These are phyloP conservation scores for Sarcophaga caerulescens DNA, from an alignment of 2,888 invertebrate genomes.

Conservation along the genomic window DNA sequence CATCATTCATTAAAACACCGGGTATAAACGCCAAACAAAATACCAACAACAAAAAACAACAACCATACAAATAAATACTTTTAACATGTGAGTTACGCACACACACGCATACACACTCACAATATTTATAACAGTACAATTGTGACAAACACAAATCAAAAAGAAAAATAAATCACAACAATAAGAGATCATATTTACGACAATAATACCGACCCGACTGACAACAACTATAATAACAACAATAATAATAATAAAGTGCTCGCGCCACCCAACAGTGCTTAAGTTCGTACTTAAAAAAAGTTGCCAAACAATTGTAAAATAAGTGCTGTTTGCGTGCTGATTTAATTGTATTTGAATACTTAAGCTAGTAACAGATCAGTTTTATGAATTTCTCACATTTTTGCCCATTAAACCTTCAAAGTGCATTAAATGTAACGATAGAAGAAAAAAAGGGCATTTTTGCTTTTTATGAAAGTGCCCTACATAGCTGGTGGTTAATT, in stretches of 20 bases:
- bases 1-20: not conserved
- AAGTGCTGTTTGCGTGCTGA: not conserved
- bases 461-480: not conserved
- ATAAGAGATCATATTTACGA: not conserved
- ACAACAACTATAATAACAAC: not conserved
- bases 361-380: not conserved
- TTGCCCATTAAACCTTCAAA: conserved; percentile 30
- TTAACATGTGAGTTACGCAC: not conserved
- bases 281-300: not conserved
- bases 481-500: not conserved
- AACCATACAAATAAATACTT: not conserved
- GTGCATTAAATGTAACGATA: conserved; percentile 22
- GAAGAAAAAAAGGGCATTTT: not conserved
- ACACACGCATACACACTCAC: not conserved
- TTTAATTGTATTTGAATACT: not conserved
- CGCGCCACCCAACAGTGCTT: not conserved
- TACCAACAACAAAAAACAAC: not conserved
- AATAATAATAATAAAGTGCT: not conserved
- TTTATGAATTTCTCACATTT: not conserved
- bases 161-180: not conserved
- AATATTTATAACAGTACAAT: not conserved
- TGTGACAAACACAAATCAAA: not conserved
- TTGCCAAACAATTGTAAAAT: not conserved
- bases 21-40: not conserved
- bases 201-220: not conserved